These are phyloP conservation scores for Proisotoma minuta DNA, from an alignment of 2,888 invertebrate species.

Conservation along the genomic window DNA sequence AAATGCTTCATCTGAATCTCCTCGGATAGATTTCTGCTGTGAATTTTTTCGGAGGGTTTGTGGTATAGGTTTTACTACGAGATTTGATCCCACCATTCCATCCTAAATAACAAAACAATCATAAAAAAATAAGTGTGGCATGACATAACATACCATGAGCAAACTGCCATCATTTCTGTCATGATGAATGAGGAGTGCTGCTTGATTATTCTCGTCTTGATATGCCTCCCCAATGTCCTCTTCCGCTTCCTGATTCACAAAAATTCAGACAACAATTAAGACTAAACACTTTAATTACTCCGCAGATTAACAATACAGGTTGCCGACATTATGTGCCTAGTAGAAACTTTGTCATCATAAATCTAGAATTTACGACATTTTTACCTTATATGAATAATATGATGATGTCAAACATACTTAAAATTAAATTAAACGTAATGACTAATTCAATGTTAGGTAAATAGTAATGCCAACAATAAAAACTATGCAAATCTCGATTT, in stretches of 20 bases:
- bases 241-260: constrained; percentile 57
- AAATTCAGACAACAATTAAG: constrained; percentile 28
- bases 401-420: too few relatives aligned
- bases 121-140: not conserved
- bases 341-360: not conserved
- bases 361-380: too few relatives aligned
- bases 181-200: constrained; percentile 76
- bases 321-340: not conserved
- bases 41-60: constrained; percentile 28
- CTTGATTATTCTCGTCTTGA: constrained; percentile 80
- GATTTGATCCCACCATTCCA: constrained; percentile 83
- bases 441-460: too few relatives aligned
- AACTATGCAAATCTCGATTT: too few relatives aligned
- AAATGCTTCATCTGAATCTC: constrained; percentile 66
- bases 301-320: constrained; percentile 16
- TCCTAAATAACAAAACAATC: constrained; percentile 59
- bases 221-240: constrained; percentile 78
- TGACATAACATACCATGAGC: constrained; percentile 69
- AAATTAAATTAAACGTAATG: too few relatives aligned
- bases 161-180: constrained; percentile 73
- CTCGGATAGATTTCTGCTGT: constrained; percentile 43
- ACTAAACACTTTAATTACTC: constrained; percentile 1
- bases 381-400: too few relatives aligned
- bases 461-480: too few relatives aligned
- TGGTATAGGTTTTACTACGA: constrained; percentile 82